A percentile compares a stretch with the other conserved stretches of the same genome.
These are phyloP conservation scores for Zootermopsis nevadensis DNA, from an alignment of 2,888 invertebrate species.

Conservation along the genomic window DNA sequence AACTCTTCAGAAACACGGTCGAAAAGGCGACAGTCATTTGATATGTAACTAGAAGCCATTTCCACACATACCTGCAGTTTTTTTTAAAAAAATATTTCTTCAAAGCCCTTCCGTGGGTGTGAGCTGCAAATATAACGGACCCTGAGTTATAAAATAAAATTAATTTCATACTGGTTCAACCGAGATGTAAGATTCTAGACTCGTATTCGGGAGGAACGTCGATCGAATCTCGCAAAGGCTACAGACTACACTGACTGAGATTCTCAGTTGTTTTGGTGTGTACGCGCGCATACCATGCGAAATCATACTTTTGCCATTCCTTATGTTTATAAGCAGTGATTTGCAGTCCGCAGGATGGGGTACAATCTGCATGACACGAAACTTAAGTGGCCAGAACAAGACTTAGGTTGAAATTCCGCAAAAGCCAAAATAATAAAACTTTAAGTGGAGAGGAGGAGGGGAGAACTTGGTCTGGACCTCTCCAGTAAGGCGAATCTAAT, in stretches of 20 bases:
- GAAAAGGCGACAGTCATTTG: background rate
- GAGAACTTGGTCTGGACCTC: slow-evolving; percentile 18
- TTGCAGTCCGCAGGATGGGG: slow-evolving; percentile 31
- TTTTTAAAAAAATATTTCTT: background rate
- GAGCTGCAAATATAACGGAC: too few species aligned
- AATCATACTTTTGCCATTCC: too few species aligned
- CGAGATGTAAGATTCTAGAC: too few species aligned
- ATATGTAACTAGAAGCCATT: background rate
- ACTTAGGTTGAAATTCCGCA: slow-evolving; percentile 31
- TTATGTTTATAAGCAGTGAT: background rate
- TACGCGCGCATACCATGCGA: too few species aligned
- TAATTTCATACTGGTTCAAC: too few species aligned
- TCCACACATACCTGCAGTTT: background rate
- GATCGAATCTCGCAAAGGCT: too few species aligned
- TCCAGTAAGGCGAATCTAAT: slow-evolving; percentile 39
- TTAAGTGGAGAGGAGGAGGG: slow-evolving; percentile 40
- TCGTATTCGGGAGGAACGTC: too few species aligned
- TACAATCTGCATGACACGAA: slow-evolving; percentile 36
- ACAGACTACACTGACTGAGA: too few species aligned
- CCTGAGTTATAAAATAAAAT: too few species aligned
- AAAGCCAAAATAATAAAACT: slow-evolving; percentile 45
- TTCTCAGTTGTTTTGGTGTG: too few species aligned
- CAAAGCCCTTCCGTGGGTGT: too few species aligned
- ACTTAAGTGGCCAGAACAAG: background rate
- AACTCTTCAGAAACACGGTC: background rate